These are phyloP conservation scores for Microctonus hyperodae DNA, from an alignment of 2,888 invertebrate genomes.

Conservation along the genomic window DNA sequence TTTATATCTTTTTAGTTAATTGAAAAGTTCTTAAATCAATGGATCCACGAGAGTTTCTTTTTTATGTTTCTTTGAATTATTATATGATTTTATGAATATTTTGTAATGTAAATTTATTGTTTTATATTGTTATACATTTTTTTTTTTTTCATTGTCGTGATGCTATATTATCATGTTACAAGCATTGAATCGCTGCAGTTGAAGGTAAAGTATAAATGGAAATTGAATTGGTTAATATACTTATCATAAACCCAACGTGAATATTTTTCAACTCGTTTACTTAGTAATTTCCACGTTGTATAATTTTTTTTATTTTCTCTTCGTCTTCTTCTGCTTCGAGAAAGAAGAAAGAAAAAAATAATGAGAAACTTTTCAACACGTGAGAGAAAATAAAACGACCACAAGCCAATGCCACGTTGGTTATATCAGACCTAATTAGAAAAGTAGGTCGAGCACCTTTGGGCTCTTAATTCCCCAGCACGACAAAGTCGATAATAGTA, in stretches of 20 bases:
- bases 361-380: neutral
- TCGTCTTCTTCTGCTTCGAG: neutral
- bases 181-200: neutral
- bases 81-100: too few relatives aligned
- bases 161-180: neutral
- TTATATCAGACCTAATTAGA: conserved; percentile 29
- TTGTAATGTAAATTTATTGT: too few relatives aligned
- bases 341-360: neutral
- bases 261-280: conserved; percentile 3
- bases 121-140: too few relatives aligned
- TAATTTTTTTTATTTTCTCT: neutral
- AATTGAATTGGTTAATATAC: neutral
- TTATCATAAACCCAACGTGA: neutral
- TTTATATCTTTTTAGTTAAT: neutral
- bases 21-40: neutral
- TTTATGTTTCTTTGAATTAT: too few relatives aligned
- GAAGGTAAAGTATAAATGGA: neutral
- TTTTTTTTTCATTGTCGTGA: neutral
- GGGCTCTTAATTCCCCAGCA: conserved; percentile 36
- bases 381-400: neutral
- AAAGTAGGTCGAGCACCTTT: conserved; percentile 36
- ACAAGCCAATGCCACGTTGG: conserved; percentile 5
- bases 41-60: too few relatives aligned
- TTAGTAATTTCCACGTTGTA: neutral
- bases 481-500: conserved; percentile 22